Evolutionary conservation across 2,113 vertebrate species (phyloP).

Genomic region (Ginglymostoma cirratum): DNA sequence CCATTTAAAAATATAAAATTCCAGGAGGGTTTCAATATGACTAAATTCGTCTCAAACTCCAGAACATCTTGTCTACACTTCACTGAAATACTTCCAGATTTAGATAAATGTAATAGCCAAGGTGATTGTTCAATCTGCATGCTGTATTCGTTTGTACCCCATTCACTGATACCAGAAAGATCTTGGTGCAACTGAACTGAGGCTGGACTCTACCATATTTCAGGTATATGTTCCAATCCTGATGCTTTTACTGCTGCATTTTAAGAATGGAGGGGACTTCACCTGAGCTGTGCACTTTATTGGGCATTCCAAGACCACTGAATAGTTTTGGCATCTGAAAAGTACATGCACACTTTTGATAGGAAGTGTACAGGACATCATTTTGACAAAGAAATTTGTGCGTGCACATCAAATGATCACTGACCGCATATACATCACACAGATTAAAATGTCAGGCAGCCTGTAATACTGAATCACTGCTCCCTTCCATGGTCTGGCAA

Average conservation of each 20-base stretch:
- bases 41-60: neutral
- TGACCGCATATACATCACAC: neutral
- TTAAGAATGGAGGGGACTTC: neutral
- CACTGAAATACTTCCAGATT: neutral
- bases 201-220: neutral
- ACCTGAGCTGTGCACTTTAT: neutral
- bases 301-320: too few species aligned
- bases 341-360: neutral
- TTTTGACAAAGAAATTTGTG: neutral
- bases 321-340: neutral
- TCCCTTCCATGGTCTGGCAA: neutral
- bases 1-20: neutral
- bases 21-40: neutral
- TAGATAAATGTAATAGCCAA: neutral
- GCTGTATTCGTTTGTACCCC: neutral
- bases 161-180: neutral
- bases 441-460: neutral
- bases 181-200: neutral
- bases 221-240: neutral
- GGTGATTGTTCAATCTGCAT: neutral
- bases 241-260: neutral
- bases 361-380: neutral
- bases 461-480: neutral
- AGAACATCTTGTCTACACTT: neutral
- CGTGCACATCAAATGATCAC: neutral